Evolutionary conservation across 2,797 vertebrate genomes (phyloP).

Genomic region (Pseudotriccus pelzelni): DNA sequence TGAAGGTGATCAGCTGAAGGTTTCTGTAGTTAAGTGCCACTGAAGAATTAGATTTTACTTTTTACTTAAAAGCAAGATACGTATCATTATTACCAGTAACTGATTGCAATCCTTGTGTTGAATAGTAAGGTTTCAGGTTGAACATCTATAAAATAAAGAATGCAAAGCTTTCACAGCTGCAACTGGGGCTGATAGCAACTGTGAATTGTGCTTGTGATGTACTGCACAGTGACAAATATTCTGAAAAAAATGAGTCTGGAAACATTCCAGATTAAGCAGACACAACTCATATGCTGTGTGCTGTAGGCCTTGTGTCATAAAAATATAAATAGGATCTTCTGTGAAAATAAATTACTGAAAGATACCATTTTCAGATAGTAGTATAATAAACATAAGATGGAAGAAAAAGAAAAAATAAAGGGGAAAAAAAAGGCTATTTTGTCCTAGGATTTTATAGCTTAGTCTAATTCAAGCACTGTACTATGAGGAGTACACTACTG

Average conservation of each 20-base stretch:
- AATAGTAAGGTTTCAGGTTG: background rate
- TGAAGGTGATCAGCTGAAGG: background rate
- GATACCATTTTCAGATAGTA: background rate
- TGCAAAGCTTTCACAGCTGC: background rate
- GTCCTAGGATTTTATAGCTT: background rate
- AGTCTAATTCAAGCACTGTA: background rate
- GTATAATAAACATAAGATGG: background rate
- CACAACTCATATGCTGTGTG: background rate
- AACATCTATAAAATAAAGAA: background rate
- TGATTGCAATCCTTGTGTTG: background rate
- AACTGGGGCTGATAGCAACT: background rate
- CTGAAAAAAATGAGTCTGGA: background rate
- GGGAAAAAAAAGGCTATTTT: background rate
- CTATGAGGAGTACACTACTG: background rate
- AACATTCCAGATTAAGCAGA: background rate
- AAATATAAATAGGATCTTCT: background rate
- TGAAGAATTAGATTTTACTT: background rate
- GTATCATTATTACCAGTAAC: background rate
- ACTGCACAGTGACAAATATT: background rate
- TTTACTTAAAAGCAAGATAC: background rate
- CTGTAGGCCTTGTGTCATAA: background rate
- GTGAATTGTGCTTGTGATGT: background rate
- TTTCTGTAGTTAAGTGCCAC: background rate
- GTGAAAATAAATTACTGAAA: background rate
- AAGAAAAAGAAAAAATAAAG: background rate